Base-by-base conservation (phyloP, 1,140 invertebrate genomes). In the Drosophila asahinai region DNA sequence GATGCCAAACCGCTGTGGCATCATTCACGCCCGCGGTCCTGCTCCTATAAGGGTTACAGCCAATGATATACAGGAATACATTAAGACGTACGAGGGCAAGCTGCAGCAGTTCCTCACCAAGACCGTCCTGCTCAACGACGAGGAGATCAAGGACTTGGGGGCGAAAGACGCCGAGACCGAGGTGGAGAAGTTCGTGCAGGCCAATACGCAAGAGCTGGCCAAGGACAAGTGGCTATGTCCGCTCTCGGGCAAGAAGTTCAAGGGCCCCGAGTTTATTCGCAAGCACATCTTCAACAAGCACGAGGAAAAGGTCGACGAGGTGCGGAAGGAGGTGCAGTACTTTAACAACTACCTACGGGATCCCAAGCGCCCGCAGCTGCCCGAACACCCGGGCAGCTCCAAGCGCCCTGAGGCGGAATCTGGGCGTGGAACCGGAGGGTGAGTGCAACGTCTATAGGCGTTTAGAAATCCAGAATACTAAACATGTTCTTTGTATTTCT, bases 251-350 rank as follows among this genome's bases (percentile, higher is more conserved):
- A 99, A 99, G 93, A 99, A 99, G 93, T 99, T 99, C 93, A 99
- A 99, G 93, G 99, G 98, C 0, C 98, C 99, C 0, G 99, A 99
- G 91, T 99, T 99, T 94, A 98, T 99, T 14, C 96, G 98, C 38
- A 99, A 99, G 93, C 99, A 99, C 92, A 99, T 99, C 48, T 97
- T 98, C 79, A 99, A 99, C 92, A 99, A 99, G 91, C 98, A 99
- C 92, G 95, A 93, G 0, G 99, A 99, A 82, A 99, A 99, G 94
- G 96, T 99, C 22, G 97, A 99, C 17, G 98, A 99, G 94, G 98
- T 99, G 0, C 97, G 97, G 77, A 98, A 98, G 86, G 98, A 99
- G 94, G 98, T 98, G 49, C 95, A 98, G 71, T 99, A 98, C 93
- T 99, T 99, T 94, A 99, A 99, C 93, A 99, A 99, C 93, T 99